phyloP scores from a whole-genome alignment of 1,140 invertebrate genomes.

The Hycleus phaleratus region DNA sequence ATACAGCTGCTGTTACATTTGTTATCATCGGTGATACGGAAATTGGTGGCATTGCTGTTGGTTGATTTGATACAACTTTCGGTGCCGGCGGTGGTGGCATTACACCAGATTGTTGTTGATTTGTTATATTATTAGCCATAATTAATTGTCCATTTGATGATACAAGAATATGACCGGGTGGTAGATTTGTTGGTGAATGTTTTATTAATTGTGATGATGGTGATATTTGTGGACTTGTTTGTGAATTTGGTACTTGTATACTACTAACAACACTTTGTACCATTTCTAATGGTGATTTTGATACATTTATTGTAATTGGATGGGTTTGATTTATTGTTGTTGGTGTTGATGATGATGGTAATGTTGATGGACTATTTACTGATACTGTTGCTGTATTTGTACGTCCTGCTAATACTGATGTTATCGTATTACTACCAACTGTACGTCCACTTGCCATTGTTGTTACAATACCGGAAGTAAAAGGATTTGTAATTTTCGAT shows the following conservation, averaged over 20 bases:
- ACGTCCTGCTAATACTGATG: conserved; percentile 65
- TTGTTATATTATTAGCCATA: conserved; percentile 47
- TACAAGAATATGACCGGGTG: conserved; percentile 63
- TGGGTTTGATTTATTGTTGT: conserved; percentile 42
- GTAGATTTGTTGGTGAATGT: conserved; percentile 44
- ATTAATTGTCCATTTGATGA: conserved; percentile 67
- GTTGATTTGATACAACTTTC: conserved; percentile 49
- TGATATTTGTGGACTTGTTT: conserved; percentile 32
- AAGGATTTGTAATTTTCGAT: conserved; percentile 7
- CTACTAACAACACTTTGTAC: conserved; percentile 72
- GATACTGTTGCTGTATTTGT: conserved; percentile 67
- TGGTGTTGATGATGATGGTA: conserved; percentile 44
- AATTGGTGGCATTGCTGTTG: conserved; percentile 55
- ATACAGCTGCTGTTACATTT: conserved; percentile 59
- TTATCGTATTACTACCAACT: conserved; percentile 65
- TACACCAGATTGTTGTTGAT: conserved; percentile 43
- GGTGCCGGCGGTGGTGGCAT: conserved; percentile 56
- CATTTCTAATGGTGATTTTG: conserved; percentile 71
- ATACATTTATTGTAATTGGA: conserved; percentile 31
- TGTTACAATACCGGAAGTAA: conserved; percentile 44
- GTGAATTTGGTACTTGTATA: conserved; percentile 54
- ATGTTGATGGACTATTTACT: conserved; percentile 52
- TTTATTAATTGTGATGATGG: conserved; percentile 36
- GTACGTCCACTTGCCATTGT: conserved; percentile 66
- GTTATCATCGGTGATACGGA: conserved; percentile 60